Evolutionary conservation across 2,113 vertebrate genomes (phyloP).

Genomic region (Uria aalge): DNA sequence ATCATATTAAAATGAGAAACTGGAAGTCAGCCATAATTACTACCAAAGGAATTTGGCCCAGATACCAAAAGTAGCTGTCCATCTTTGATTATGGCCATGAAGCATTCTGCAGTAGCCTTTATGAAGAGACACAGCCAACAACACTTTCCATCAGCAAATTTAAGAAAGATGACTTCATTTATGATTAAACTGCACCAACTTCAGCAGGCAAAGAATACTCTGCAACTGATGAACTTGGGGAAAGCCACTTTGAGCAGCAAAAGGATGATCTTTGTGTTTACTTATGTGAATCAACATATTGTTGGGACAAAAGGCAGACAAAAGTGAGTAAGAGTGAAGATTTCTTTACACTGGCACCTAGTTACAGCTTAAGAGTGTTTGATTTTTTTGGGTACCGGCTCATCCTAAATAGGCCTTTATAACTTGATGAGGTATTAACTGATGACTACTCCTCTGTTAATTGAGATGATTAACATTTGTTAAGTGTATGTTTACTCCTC

Average conservation of each 20-base stretch:
- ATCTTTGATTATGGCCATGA: not conserved
- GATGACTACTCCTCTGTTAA: not conserved
- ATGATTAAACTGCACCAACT: not conserved
- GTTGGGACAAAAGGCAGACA: not conserved
- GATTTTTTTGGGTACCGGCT: not conserved
- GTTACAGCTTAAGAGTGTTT: not conserved
- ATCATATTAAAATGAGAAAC: not conserved
- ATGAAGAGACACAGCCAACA: not conserved
- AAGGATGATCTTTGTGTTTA: not conserved
- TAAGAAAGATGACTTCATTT: not conserved
- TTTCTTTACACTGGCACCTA: not conserved
- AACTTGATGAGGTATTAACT: not conserved
- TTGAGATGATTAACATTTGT: not conserved
- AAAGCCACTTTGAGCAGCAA: not conserved
- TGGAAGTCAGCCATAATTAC: conserved; percentile 9
- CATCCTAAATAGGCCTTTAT: not conserved
- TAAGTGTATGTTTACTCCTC: not conserved
- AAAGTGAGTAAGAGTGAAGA: not conserved
- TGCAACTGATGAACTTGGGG: not conserved
- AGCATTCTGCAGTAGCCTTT: not conserved
- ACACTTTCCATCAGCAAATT: not conserved
- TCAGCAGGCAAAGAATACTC: not conserved
- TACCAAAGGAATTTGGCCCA: conserved; percentile 8
- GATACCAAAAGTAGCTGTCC: conserved; percentile 20
- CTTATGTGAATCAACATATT: rapidly evolving